Conservation (phyloP, 2,113 vertebrate species). For the Urocynchramus pylzowi region DNA sequence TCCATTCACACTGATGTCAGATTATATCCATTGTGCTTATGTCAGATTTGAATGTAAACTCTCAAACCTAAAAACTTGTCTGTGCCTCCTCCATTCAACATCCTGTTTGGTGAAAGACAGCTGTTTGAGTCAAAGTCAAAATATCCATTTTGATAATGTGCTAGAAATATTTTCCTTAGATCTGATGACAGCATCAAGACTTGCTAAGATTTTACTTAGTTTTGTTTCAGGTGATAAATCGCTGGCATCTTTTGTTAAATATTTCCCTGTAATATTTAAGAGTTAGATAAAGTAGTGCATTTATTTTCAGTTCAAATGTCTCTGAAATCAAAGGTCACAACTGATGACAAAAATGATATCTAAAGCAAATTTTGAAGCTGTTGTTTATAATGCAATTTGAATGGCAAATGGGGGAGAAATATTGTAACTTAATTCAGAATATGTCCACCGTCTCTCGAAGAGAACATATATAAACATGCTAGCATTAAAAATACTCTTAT, state of each 20-base stretch:
- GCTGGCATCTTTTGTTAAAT: background rate
- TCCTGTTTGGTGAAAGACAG: background rate
- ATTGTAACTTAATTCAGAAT: background rate
- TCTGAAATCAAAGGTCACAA: background rate
- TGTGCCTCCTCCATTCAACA: background rate
- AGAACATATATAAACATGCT: background rate
- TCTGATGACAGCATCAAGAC: background rate
- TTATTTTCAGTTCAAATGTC: background rate
- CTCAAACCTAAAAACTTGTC: background rate
- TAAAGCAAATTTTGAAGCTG: background rate
- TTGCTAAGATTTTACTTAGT: background rate
- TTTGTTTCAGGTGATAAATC: background rate
- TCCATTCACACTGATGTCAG: accelerated
- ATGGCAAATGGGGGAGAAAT: background rate
- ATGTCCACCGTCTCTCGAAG: background rate
- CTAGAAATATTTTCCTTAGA: background rate
- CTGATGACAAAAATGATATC: background rate
- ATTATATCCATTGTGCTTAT: too few species aligned
- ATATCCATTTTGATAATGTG: background rate
- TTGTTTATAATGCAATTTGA: background rate
- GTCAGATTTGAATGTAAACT: background rate
- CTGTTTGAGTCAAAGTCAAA: background rate
- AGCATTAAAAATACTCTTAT: background rate
- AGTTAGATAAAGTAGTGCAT: background rate
- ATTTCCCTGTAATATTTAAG: background rate